Evolutionary conservation across 1,140 invertebrate species (phyloP).

Genomic region (Brachionus sp.): DNA sequence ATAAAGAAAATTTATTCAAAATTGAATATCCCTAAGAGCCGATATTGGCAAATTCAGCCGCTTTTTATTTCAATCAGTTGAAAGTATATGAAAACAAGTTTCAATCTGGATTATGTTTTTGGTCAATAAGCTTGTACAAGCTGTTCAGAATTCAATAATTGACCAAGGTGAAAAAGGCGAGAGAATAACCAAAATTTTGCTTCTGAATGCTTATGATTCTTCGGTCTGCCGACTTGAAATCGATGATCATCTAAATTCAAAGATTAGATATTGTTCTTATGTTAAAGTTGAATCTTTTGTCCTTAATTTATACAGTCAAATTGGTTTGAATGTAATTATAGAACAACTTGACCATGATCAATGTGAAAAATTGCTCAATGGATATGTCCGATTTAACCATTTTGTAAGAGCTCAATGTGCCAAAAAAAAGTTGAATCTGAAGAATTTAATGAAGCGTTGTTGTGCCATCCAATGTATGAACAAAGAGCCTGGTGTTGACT

Average conservation of each 20-base stretch:
- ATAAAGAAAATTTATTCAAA: not conserved
- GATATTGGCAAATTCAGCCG: not conserved
- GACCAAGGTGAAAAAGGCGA: constrained; percentile 31
- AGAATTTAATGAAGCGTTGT: not conserved
- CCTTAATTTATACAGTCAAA: not conserved
- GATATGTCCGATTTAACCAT: constrained; percentile 4
- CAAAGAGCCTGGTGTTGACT: not conserved
- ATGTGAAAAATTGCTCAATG: not conserved
- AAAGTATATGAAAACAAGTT: not conserved
- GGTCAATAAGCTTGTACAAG: not conserved
- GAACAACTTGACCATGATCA: not conserved
- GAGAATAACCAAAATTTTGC: not conserved
- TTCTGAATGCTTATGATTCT: not conserved
- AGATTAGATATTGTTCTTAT: not conserved
- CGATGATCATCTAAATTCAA: not conserved
- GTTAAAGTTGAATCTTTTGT: not conserved
- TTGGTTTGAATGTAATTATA: not conserved
- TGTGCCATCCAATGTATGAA: not conserved
- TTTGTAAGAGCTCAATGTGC: not conserved
- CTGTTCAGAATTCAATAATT: not conserved
- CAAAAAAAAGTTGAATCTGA: not conserved
- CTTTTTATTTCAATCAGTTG: not conserved
- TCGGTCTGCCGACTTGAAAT: not conserved
- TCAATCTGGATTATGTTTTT: not conserved
- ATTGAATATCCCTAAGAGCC: constrained; percentile 14